Base-by-base conservation (phyloP, 2,113 vertebrate genomes). In the Azemiops feae region DNA sequence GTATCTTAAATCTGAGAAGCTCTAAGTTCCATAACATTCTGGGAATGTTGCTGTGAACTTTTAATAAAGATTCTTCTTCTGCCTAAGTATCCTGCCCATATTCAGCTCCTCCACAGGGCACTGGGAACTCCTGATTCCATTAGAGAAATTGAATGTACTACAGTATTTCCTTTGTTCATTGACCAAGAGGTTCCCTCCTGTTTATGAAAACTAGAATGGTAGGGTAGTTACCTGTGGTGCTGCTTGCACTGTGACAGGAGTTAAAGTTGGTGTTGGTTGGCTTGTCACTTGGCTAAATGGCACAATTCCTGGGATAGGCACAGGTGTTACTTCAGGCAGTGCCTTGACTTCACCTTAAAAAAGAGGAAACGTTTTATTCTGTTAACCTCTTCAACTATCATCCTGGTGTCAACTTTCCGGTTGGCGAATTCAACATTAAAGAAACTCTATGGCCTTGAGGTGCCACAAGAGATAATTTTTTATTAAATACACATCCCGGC, bases 221-320 rank as follows among this genome's bases (percentile, higher is more conserved):
- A 2, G 34, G 93, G 94, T 94, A 94, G 96, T 97, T 96, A 98
- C 98, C 98, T 98, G 98, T 52, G 98, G 97, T 91, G 97, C 85
- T 50, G 97, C 91, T 95, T 97, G 98, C 5, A 98, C 57, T 39
- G 97, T 92, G 95, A 98, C 93, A 0, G 97, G 96, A 0, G 97
- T 95, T 93, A 97, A 39, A 6, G 97, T 95, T 92, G 95, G 97
- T 0, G 97, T 95, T 92, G 96, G 93, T 95, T 97, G 98, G 95
- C 93, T 97, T 52, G 96, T 74, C 52, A 96, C 69, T 94, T 96
- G 97, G 95, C 95, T 95, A 94, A 97, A 97, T 86, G 97, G 94
- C 69, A 95, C n/a, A 9, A 30, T 8, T 0, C 96, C 91, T 6
- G 97, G 95, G 69, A 95, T 91, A 87, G 96, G 85, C 91, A 93